Percentiles rank a stretch among this genome's conserved stretches.
Evolutionary conservation across 2,888 invertebrate genomes (phyloP).

Genomic region (Pinctada fucata): DNA sequence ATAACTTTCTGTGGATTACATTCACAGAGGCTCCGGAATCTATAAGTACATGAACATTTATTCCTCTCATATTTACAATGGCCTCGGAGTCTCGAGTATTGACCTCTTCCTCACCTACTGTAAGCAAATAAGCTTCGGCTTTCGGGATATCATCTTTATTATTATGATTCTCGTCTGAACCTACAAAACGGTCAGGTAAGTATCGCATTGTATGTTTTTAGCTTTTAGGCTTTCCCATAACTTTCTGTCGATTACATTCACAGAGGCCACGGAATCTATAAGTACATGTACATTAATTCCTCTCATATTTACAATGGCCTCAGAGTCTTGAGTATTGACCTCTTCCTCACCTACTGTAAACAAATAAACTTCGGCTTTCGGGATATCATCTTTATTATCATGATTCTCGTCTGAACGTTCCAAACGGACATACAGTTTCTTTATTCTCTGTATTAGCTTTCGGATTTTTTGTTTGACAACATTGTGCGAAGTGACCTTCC

Average conservation of each 20-base stretch:
- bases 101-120: background rate
- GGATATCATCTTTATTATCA: too few species aligned
- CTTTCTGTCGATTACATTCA: conserved; percentile 31
- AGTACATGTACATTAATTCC: conserved; percentile 2
- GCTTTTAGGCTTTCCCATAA: conserved; percentile 31
- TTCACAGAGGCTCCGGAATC: conserved; percentile 24
- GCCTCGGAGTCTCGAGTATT: background rate
- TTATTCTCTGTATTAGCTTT: too few species aligned
- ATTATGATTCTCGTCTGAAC: background rate
- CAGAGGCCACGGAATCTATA: conserved; percentile 15
- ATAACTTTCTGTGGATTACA: conserved; percentile 29
- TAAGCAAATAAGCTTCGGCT: too few species aligned
- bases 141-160: too few species aligned
- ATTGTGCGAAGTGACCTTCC: conserved; percentile 29
- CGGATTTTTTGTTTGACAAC: conserved; percentile 11
- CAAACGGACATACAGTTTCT: too few species aligned
- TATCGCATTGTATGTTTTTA: conserved; percentile 25
- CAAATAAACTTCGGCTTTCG: too few species aligned
- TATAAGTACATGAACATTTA: background rate
- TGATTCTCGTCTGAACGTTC: too few species aligned
- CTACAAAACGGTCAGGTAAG: conserved; percentile 14
- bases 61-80: conserved; percentile 4
- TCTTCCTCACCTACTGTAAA: too few species aligned
- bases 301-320: background rate
- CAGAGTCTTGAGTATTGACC: background rate